These are phyloP conservation scores for Bos indicus DNA, from an alignment of 2,113 vertebrate species.

Conservation along the genomic window DNA sequence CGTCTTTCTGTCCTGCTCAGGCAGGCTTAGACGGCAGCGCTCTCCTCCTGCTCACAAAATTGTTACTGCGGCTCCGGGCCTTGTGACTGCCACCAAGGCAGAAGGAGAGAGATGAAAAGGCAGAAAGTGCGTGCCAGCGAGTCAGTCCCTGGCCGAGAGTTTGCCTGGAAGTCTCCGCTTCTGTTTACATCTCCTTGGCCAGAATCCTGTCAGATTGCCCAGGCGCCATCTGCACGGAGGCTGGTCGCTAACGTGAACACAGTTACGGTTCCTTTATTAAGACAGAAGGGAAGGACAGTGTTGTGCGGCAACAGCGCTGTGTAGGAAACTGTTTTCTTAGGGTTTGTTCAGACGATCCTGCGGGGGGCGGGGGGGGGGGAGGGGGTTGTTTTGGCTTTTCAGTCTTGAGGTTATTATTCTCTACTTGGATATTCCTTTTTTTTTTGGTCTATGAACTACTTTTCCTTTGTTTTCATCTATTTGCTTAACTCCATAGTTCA, in stretches of 20 bases:
- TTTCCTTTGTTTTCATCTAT: neutral
- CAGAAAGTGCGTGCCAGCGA: accelerated
- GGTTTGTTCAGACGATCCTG: neutral
- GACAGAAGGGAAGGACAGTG: neutral
- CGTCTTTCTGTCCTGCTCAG: neutral
- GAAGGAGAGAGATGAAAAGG: neutral
- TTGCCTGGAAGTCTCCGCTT: neutral
- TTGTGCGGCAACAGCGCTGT: neutral
- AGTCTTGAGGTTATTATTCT: neutral
- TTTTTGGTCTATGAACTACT: neutral
- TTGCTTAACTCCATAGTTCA: neutral
- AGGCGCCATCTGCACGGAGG: neutral
- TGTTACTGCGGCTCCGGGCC: neutral
- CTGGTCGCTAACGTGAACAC: neutral
- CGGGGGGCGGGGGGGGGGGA: accelerated
- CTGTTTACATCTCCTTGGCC: neutral
- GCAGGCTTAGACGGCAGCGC: neutral
- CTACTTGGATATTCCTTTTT: neutral
- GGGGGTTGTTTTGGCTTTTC: neutral
- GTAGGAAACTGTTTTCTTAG: neutral
- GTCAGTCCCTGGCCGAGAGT: neutral
- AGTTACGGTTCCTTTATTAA: accelerated
- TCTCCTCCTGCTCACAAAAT: neutral
- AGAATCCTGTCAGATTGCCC: neutral
- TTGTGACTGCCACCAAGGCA: neutral